A percentile compares a stretch with the other conserved stretches of the same genome.
Conservation (phyloP, 2,888 invertebrate species). For the Stegophylla sp. region DNA sequence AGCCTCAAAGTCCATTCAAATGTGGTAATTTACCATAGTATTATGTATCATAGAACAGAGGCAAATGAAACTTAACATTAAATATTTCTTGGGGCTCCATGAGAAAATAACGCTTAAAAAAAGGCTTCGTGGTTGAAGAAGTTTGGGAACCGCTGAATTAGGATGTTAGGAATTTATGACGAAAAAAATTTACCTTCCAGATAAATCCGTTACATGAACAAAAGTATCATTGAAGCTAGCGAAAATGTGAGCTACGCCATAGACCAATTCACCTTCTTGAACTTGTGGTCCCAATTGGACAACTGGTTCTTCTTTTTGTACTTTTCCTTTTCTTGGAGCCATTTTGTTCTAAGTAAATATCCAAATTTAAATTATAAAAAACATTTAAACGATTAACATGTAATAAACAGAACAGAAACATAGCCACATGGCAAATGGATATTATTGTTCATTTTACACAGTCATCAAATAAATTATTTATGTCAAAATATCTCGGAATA, state of each 20-base stretch:
- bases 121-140: too few species aligned
- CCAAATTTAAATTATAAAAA: background rate
- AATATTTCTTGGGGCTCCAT: too few species aligned
- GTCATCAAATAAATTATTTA: background rate
- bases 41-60: too few species aligned
- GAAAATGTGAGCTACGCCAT: slow-evolving; percentile 99
- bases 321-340: slow-evolving; percentile 98
- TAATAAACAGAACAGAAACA: background rate
- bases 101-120: too few species aligned
- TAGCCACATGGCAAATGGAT: slow-evolving; percentile 33
- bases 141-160: too few species aligned
- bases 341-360: slow-evolving; percentile 68
- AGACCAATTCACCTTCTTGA: slow-evolving; percentile 95
- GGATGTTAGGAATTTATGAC: too few species aligned
- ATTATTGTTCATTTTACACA: background rate
- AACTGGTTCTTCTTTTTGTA: slow-evolving; percentile 95
- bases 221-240: slow-evolving; percentile 99
- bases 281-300: slow-evolving; percentile 95
- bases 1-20: too few species aligned
- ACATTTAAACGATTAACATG: slow-evolving; percentile 61
- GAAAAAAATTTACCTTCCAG: slow-evolving; percentile 83
- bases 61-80: too few species aligned
- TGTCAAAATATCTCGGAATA: background rate
- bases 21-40: too few species aligned
- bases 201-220: slow-evolving; percentile 98